phyloP scores from a whole-genome alignment of 2,888 invertebrate species.

The Amiota minor region DNA sequence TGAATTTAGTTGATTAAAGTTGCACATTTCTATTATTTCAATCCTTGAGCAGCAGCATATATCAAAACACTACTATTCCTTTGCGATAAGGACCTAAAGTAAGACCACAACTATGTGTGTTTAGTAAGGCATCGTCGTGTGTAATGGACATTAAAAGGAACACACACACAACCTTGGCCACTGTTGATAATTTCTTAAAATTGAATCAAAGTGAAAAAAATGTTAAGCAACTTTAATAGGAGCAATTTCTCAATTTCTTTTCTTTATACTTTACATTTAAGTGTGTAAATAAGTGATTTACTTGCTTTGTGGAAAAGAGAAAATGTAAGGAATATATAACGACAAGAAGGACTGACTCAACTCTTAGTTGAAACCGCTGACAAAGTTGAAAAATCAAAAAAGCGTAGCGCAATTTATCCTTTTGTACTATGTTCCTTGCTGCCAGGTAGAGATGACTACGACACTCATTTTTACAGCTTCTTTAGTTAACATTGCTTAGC shows the following conservation, averaged over 20 bases:
- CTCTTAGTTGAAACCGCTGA: slow-evolving; percentile 11
- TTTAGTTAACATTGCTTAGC: too few relatives aligned
- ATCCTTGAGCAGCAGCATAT: not conserved
- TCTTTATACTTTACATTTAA: not conserved
- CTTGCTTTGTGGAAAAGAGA: not conserved
- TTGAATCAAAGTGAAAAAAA: slow-evolving; percentile 12
- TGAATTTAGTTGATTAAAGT: too few relatives aligned
- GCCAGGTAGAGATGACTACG: not conserved
- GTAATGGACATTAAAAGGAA: not conserved
- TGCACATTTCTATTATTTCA: not conserved
- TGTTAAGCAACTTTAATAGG: not conserved
- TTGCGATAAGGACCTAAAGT: too few relatives aligned
- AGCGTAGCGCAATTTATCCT: slow-evolving; percentile 15
- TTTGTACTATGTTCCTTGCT: not conserved
- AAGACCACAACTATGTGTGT: too few relatives aligned
- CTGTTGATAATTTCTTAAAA: slow-evolving; percentile 5
- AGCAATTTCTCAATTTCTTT: not conserved
- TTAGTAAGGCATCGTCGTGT: too few relatives aligned
- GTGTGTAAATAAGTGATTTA: slow-evolving; percentile 25
- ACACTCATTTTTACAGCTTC: slow-evolving; percentile 1
- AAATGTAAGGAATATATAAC: not conserved
- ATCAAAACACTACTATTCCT: too few relatives aligned
- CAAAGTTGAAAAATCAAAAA: slow-evolving; percentile 26
- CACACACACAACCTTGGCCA: not conserved
- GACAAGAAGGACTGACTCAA: too few relatives aligned